A percentile compares a stretch with the other conserved stretches of the same genome.
Evolutionary conservation across 2,797 vertebrate genomes (phyloP).

Genomic region (Falco peregrinus): DNA sequence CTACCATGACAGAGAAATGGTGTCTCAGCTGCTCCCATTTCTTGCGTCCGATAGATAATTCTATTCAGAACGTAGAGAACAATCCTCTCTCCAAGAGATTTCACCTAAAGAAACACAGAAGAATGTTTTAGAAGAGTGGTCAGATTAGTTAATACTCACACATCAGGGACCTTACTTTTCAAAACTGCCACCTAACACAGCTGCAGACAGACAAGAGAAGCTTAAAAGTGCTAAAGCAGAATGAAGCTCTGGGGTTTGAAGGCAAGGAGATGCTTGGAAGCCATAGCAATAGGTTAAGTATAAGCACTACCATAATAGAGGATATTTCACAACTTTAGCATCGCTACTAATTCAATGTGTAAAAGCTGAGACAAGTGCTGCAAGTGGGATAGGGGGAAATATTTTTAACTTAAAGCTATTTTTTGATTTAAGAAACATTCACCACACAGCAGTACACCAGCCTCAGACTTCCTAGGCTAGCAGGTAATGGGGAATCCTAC

Average conservation of each 20-base stretch:
- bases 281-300: background rate
- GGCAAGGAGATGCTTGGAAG: background rate
- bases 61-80: slow-evolving; percentile 90
- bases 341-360: background rate
- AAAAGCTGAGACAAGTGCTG: background rate
- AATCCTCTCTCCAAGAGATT: slow-evolving; percentile 85
- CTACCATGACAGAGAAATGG: slow-evolving; percentile 88
- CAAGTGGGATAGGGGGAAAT: background rate
- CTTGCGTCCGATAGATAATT: slow-evolving; percentile 88
- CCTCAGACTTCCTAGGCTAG: background rate
- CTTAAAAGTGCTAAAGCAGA: background rate
- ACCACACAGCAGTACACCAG: background rate
- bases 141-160: background rate
- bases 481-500: background rate
- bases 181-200: background rate
- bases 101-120: slow-evolving; percentile 78
- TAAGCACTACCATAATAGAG: background rate
- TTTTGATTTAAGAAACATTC: background rate
- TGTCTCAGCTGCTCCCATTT: slow-evolving; percentile 81
- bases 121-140: background rate
- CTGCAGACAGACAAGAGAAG: background rate
- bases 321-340: background rate
- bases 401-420: background rate
- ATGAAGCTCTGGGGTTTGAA: background rate
- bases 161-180: background rate